Evolutionary conservation across 2,797 vertebrate species (phyloP).

Genomic region (Kryptopterus vitreolus): DNA sequence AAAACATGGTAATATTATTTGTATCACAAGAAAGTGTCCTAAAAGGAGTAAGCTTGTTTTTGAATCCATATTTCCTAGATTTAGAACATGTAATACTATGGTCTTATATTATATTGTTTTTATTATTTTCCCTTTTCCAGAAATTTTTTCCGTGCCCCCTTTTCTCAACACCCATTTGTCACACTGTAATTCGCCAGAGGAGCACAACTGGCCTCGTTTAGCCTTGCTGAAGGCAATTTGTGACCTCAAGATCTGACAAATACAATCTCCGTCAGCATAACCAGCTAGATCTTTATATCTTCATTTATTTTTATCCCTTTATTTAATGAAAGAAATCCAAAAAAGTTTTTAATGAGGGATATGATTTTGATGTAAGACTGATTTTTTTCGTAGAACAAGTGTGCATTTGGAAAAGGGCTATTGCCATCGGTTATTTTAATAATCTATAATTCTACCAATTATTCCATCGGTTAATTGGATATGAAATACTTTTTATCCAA

Average conservation of each 20-base stretch:
- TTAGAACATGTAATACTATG: neutral
- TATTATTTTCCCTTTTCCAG: no score
- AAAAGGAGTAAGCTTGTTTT: neutral
- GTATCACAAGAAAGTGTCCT: neutral
- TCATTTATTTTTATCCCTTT: constrained; percentile 5
- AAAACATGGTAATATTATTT: constrained; percentile 63
- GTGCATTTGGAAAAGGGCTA: no score
- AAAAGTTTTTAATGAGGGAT: neutral
- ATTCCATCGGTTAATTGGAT: no score
- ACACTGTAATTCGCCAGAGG: constrained; percentile 39
- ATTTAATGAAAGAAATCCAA: neutral
- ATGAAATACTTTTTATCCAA: no score
- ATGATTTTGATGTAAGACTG: neutral
- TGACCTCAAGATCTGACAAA: constrained; percentile 52
- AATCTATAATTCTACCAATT: no score
- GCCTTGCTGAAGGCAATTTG: constrained; percentile 37
- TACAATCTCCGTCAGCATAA: constrained; percentile 35
- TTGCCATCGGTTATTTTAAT: no score
- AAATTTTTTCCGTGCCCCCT: neutral
- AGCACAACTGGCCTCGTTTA: constrained; percentile 47
- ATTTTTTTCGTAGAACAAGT: no score
- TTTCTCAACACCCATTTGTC: constrained; percentile 37
- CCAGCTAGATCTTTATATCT: constrained; percentile 35
- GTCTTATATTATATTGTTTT: neutral
- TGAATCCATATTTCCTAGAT: neutral